Evolutionary conservation across 1,140 invertebrate genomes (phyloP), one percentile per base, ranked within the genome.

Genomic region (Monomorium pharaonis): DNA sequence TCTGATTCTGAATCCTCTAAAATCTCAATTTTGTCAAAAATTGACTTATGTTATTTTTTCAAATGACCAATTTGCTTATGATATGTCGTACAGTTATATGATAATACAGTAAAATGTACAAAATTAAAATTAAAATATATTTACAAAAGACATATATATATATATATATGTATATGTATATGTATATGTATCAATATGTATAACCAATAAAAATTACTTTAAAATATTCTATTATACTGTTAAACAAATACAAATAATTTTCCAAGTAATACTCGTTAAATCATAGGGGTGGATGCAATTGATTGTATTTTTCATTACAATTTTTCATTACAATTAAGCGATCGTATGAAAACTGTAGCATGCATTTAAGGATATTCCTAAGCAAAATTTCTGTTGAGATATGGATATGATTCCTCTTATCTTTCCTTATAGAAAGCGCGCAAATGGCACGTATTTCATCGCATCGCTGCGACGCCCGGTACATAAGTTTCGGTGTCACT

Each of bases 61-160:
- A 37, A 37, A 37, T 37, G 4, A 37, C 37, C 37, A 3, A 37
- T 37, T 37, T 7, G 4, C n/a, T 37, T 54, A 14, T 24, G 3
- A 14, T 24, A 21, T 44, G 21, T 47, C 12, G 3, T 54, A 42
- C 33, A 44, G 37, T 44, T 12, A 21, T 47, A 51, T 83, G 78
- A 83, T 83, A 74, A 83, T 51, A 72, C 51, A 58, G 60, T 81
- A 81, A 81, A 74, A 60, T 83, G 37, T 30, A 83, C 27, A n/a
- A n/a, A n/a, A n/a, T 51, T 74, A 83, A 51, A 37, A 12, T 9
- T 18, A 81, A 81, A 27, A 67, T 83, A 74, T 60, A 74, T n/a
- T n/a, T n/a, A n/a, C n/a, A n/a, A n/a, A n/a, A n/a, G n/a, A n/a
- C n/a, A n/a, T n/a, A n/a, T n/a, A n/a, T n/a, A n/a, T n/a, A n/a